A percentile compares a stretch with the other conserved stretches of the same genome.
Evolutionary conservation across 2,888 invertebrate genomes (phyloP).

Genomic region (Unio pictorum): DNA sequence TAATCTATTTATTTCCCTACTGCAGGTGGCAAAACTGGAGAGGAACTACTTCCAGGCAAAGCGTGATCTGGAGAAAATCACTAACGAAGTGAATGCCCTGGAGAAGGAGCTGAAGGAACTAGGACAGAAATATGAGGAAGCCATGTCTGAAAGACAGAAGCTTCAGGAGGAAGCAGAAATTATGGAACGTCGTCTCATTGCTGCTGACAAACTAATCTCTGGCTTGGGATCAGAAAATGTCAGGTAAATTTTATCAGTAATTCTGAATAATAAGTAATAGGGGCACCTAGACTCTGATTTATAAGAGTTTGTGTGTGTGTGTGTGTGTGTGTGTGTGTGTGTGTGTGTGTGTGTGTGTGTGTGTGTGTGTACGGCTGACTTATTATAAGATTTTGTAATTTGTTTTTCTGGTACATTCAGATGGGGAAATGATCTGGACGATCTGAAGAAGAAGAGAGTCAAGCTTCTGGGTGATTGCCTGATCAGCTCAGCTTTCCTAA

Average conservation of each 20-base stretch:
- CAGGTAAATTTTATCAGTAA: conserved; percentile 71
- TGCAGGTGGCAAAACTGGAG: conserved; percentile 81
- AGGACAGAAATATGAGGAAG: conserved; percentile 83
- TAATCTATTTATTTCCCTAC: neutral
- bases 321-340: no score
- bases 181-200: conserved; percentile 84
- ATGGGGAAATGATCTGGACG: conserved; percentile 85
- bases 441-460: conserved; percentile 81
- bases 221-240: conserved; percentile 88
- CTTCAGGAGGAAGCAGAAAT: conserved; percentile 87
- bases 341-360: no score
- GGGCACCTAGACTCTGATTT: no score
- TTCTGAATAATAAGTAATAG: neutral
- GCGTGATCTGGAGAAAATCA: conserved; percentile 80
- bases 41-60: conserved; percentile 77
- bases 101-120: conserved; percentile 81
- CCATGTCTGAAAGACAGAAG: conserved; percentile 80
- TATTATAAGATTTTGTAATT: neutral
- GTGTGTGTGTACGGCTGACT: neutral
- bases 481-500: conserved; percentile 85
- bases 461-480: conserved; percentile 89
- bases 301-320: no score
- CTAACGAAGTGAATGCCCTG: conserved; percentile 81
- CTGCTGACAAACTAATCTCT: conserved; percentile 90
- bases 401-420: conserved; percentile 59